phyloP scores from a whole-genome alignment of 1,140 invertebrate species.

The Drosophila trapezifrons region DNA sequence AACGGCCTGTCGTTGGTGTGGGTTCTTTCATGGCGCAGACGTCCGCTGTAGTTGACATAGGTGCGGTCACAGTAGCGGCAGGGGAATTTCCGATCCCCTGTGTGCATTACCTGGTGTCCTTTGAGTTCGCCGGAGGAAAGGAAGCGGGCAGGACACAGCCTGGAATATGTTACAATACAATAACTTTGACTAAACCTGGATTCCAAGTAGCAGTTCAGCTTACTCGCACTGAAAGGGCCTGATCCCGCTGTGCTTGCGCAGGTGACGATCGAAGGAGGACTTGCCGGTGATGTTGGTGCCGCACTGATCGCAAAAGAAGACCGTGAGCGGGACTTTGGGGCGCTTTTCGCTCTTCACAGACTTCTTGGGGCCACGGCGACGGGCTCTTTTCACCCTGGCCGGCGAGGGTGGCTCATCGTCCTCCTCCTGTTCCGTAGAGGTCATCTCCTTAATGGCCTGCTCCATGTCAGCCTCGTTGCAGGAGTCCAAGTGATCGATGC shows the following conservation, averaged over 20 bases:
- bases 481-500: slow-evolving; percentile 53
- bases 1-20: too few species aligned
- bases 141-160: slow-evolving; percentile 68
- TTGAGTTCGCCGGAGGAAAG: slow-evolving; percentile 73
- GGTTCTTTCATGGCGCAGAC: slow-evolving; percentile 82
- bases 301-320: slow-evolving; percentile 72
- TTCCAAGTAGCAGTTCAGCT: neutral
- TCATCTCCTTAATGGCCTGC: slow-evolving; percentile 19
- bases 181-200: too few species aligned
- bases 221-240: slow-evolving; percentile 72
- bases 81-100: slow-evolving; percentile 62
- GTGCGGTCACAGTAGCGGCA: slow-evolving; percentile 67
- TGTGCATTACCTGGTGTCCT: slow-evolving; percentile 72
- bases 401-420: slow-evolving; percentile 4
- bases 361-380: slow-evolving; percentile 16
- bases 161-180: neutral
- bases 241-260: slow-evolving; percentile 68
- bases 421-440: slow-evolving; percentile 17
- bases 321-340: slow-evolving; percentile 40
- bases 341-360: slow-evolving; percentile 32
- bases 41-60: slow-evolving; percentile 72
- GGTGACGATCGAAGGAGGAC: slow-evolving; percentile 66
- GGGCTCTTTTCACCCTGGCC: slow-evolving; percentile 8
- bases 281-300: slow-evolving; percentile 64
- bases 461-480: slow-evolving; percentile 31